phyloP scores from a whole-genome alignment of 2,888 invertebrate genomes.

The Troides helena region DNA sequence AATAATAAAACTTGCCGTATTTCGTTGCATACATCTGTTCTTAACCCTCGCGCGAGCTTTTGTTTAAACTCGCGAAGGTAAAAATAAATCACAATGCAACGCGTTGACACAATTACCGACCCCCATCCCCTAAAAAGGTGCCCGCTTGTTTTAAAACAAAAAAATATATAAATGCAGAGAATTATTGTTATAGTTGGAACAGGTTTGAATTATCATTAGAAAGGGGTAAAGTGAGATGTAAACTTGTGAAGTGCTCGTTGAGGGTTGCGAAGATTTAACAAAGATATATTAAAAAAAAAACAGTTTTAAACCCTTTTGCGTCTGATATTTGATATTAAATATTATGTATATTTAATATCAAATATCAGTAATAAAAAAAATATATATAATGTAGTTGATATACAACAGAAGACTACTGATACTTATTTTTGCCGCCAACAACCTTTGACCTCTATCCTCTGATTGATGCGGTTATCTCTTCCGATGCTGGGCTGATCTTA shows the following conservation, averaged over 20 bases:
- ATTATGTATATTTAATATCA: too few relatives aligned
- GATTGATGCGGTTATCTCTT: too few relatives aligned
- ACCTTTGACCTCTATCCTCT: too few relatives aligned
- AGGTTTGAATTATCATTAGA: conserved; percentile 76
- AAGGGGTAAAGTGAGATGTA: conserved; percentile 75
- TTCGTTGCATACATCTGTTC: conserved; percentile 63
- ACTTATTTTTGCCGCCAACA: too few relatives aligned
- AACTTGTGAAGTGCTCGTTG: conserved; percentile 57
- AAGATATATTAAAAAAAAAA: too few relatives aligned
- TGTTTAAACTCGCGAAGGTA: conserved; percentile 64
- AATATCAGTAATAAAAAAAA: too few relatives aligned
- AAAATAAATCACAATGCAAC: conserved; percentile 51
- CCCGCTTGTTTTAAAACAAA: conserved; percentile 67
- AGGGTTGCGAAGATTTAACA: conserved; percentile 48
- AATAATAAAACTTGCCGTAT: conserved; percentile 50
- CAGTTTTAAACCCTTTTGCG: too few relatives aligned
- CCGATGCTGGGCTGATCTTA: too few relatives aligned
- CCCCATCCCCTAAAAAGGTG: conserved; percentile 41
- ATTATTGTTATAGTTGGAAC: conserved; percentile 65
- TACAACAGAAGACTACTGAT: too few relatives aligned
- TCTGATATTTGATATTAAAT: too few relatives aligned
- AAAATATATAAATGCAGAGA: conserved; percentile 56
- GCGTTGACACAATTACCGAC: conserved; percentile 75
- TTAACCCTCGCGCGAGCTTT: conserved; percentile 51
- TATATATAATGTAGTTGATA: too few relatives aligned